Base-by-base conservation (phyloP, 1,140 invertebrate genomes). In the Drosophila equinoxialis region DNA sequence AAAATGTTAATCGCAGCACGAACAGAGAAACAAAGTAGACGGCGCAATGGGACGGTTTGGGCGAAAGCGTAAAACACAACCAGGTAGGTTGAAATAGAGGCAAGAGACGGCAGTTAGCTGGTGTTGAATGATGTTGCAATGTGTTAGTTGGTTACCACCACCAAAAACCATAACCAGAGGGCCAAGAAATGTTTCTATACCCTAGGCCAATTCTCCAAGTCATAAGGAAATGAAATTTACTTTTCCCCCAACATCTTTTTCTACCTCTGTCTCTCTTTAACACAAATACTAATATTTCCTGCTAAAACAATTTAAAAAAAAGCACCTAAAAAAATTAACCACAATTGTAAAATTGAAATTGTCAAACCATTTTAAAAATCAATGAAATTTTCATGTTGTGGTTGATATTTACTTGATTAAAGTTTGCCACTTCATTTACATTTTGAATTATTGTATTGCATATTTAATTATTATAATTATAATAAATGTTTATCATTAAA, bases 1-100 rank as follows among this genome's bases (percentile, higher is more conserved):
- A 70, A 83, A 83, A 80, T 89, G 81, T 87, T 89, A 83, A 89
- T 79, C 60, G 79, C 80, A 60, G 63, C 70, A 64, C 75, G 77
- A 58, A 73, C 64, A 60, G 68, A 68, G 68, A 68, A 65, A 65
- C 11, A 54, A 51, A 51, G 37, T 30, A 51, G 67, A 57, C 70
- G 48, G 39, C 51, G 45, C 45, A 51, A 51, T 51, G 41, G 61
- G 17, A 54, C 67, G 54, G 63, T 63, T 45, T 30, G 48, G 14
- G 83, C 82, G 82, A 86, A 86, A 87, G 82, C 84, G 71, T 74
- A 57, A 33, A 67, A 63, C 75, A 86, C 80, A 41, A 72, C 54
- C 65, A 65, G 65, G 37, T 45, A 7, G 41, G n/a, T 14, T 5
- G n/a, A 11, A 11, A 10, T 37, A 30, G 35, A 42, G 41, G 4